A percentile compares a stretch with the other conserved stretches of the same genome.
Conservation (phyloP, 2,797 vertebrate genomes). For the Cuniculus paca region DNA sequence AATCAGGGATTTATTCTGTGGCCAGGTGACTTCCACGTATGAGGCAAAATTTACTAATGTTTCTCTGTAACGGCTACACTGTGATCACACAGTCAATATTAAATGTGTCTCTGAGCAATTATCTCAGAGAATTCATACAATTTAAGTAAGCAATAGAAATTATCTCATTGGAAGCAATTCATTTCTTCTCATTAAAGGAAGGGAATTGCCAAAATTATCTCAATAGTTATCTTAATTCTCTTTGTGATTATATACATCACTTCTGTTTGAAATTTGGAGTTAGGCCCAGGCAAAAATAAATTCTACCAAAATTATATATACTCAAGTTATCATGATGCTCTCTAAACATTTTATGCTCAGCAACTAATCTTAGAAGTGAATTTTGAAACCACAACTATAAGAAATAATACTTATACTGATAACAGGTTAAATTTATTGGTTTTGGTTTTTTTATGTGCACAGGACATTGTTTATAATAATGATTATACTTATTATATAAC, state of each 20-base stretch:
- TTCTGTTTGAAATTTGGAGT: not conserved
- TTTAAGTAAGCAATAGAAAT: not conserved
- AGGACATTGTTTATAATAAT: not conserved
- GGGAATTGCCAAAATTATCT: conserved; percentile 9
- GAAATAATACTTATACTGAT: not conserved
- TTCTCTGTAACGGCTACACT: not conserved
- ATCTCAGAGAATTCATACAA: not conserved
- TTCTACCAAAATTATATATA: conserved; percentile 2
- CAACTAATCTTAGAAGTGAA: not conserved
- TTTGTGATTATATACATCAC: not conserved
- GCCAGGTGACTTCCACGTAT: not conserved
- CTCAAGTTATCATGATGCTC: not conserved
- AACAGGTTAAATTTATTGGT: not conserved
- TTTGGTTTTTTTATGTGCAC: not conserved
- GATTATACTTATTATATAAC: no score
- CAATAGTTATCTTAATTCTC: conserved; percentile 30
- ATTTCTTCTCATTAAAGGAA: conserved; percentile 20
- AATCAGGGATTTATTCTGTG: not conserved
- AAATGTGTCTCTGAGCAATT: not conserved
- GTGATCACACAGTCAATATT: not conserved
- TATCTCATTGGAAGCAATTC: conserved; percentile 26
- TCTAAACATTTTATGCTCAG: not conserved
- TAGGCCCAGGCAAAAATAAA: not conserved
- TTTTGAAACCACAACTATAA: not conserved
- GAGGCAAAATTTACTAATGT: not conserved